Conservation (phyloP, 2,797 vertebrate species). For the Acropternis orthonyx region DNA sequence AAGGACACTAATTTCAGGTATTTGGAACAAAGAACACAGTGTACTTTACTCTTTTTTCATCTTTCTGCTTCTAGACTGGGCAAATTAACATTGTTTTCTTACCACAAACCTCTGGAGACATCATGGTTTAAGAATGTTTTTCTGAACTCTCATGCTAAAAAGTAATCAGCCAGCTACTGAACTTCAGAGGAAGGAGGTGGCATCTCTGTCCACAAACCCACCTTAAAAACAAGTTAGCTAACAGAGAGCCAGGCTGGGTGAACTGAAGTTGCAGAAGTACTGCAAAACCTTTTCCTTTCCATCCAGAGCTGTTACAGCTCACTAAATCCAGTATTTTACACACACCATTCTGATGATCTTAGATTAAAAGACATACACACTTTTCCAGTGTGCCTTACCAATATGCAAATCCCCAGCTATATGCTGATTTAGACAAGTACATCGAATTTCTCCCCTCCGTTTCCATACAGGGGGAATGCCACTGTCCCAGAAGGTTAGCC, state of each 20-base stretch:
- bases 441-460: neutral
- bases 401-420: neutral
- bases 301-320: neutral
- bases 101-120: neutral
- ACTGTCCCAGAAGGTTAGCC: neutral
- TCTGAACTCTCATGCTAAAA: neutral
- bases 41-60: neutral
- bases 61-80: neutral
- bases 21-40: neutral
- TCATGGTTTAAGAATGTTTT: neutral
- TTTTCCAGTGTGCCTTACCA: neutral
- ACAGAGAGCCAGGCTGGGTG: neutral
- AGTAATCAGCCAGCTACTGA: neutral
- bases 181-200: neutral
- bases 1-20: neutral
- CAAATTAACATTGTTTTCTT: constrained; percentile 32
- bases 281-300: neutral
- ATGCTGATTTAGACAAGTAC: neutral
- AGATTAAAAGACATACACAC: neutral
- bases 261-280: neutral
- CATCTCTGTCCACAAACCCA: neutral
- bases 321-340: neutral
- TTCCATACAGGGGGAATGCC: neutral
- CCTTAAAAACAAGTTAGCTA: neutral
- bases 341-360: too few relatives aligned